Evolutionary conservation across 2,113 vertebrate genomes (phyloP).

Genomic region (Centropristis striata): DNA sequence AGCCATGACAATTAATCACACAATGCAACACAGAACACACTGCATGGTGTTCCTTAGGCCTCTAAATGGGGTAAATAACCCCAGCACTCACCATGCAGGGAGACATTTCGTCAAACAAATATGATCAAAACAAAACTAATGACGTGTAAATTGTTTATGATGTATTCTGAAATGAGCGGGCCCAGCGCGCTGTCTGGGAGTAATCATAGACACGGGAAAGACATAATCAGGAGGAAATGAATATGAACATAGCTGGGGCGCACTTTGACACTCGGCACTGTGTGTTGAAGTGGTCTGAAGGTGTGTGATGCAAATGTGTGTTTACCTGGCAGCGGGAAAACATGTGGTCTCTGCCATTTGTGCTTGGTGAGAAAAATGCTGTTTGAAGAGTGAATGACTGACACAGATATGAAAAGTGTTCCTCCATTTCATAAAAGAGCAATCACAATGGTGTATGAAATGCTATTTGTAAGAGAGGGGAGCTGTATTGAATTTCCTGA

Average conservation of each 20-base stretch:
- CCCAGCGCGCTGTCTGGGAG: constrained; percentile 66
- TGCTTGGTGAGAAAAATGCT: constrained; percentile 15
- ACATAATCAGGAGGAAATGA: constrained; percentile 85
- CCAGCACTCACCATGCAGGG: constrained; percentile 70
- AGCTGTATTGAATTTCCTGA: constrained; percentile 49
- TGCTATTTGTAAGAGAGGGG: constrained; percentile 50
- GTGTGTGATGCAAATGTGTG: constrained; percentile 48
- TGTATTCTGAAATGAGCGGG: constrained; percentile 78
- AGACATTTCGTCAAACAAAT: constrained; percentile 85
- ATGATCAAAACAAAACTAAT: constrained; percentile 89
- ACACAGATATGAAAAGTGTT: constrained; percentile 57
- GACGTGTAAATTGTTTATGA: constrained; percentile 88
- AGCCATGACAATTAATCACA: constrained; percentile 81
- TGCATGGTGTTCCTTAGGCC: constrained; percentile 58
- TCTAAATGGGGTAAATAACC: constrained; percentile 83
- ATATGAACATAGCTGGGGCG: constrained; percentile 66
- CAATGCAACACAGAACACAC: constrained; percentile 62
- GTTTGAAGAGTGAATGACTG: constrained; percentile 57
- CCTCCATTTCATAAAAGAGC: constrained; percentile 59
- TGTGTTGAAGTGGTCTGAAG: constrained; percentile 40
- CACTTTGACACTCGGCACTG: constrained; percentile 55
- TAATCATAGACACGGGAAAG: constrained; percentile 81
- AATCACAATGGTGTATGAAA: constrained; percentile 58
- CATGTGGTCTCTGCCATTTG: constrained; percentile 39
- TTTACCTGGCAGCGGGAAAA: constrained; percentile 44